phyloP scores from a whole-genome alignment of 2,888 invertebrate genomes.

The Branchellion lobata region DNA sequence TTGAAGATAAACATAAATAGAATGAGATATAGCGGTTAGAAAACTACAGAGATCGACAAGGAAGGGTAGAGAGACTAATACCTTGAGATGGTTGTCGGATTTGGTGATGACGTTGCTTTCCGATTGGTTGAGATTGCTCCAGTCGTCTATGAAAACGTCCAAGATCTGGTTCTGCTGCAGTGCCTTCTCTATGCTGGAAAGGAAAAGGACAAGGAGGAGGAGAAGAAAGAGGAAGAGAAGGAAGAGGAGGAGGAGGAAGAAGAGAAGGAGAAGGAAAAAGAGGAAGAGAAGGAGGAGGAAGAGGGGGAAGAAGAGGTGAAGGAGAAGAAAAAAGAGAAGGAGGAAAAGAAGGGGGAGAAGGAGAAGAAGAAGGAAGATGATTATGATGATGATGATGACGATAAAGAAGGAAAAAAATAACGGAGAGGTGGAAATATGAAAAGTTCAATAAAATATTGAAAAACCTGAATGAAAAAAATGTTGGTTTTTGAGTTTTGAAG shows the following conservation, averaged over 20 bases:
- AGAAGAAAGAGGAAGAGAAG: background rate
- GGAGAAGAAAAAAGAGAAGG: background rate
- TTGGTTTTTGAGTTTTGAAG: too few species aligned
- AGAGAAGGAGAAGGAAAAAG: background rate
- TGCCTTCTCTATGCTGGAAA: constrained; percentile 57
- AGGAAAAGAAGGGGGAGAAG: background rate
- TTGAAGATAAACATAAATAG: too few species aligned
- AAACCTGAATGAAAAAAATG: too few species aligned
- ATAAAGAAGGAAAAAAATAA: too few species aligned
- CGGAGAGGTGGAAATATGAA: too few species aligned
- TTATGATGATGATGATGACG: too few species aligned
- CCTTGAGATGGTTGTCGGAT: constrained; percentile 62
- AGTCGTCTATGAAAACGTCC: constrained; percentile 62
- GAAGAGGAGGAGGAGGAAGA: background rate
- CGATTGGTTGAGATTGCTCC: constrained; percentile 58
- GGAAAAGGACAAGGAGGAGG: too few species aligned
- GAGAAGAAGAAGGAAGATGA: too few species aligned
- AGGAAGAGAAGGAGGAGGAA: background rate
- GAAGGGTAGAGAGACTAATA: too few species aligned
- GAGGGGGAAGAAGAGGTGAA: background rate
- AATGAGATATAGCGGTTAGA: too few species aligned
- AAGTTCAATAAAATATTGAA: too few species aligned
- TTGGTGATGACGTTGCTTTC: constrained; percentile 60
- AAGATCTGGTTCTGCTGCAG: constrained; percentile 63
- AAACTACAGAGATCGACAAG: too few species aligned